A percentile compares a stretch with the other conserved stretches of the same genome.
These are phyloP conservation scores for Cepphus grylle DNA, from an alignment of 2,113 vertebrate species.

Conservation along the genomic window DNA sequence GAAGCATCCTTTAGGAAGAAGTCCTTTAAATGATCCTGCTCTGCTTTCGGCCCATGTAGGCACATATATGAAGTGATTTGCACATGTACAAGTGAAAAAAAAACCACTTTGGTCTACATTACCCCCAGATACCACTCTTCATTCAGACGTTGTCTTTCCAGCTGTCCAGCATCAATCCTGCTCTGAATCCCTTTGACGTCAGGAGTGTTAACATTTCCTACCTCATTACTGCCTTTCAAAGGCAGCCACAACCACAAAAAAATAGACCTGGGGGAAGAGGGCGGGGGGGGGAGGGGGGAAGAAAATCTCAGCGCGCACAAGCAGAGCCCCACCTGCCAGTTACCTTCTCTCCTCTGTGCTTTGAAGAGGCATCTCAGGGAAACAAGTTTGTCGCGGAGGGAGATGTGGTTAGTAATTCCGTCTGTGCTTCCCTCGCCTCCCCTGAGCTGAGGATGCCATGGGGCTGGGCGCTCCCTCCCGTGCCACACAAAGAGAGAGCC, in stretches of 20 bases:
- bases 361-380: conserved; percentile 17
- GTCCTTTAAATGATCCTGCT: background rate
- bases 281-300: background rate
- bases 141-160: background rate
- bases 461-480: background rate
- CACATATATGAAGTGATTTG: background rate
- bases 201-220: background rate
- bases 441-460: background rate
- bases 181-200: background rate
- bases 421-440: background rate
- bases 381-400: background rate
- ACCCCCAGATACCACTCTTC: background rate
- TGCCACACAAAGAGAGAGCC: background rate
- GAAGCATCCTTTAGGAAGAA: background rate
- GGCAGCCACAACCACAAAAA: background rate
- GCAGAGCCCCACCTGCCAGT: conserved; percentile 2
- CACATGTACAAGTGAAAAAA: accelerated
- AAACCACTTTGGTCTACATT: accelerated
- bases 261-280: background rate
- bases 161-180: background rate
- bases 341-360: background rate
- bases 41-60: background rate
- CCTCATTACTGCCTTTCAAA: conserved; percentile 30
- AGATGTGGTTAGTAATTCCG: background rate
- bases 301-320: background rate